Evolutionary conservation across 1,140 invertebrate species (phyloP), one percentile per base, ranked within the genome.

Genomic region (Bombus ignitus): DNA sequence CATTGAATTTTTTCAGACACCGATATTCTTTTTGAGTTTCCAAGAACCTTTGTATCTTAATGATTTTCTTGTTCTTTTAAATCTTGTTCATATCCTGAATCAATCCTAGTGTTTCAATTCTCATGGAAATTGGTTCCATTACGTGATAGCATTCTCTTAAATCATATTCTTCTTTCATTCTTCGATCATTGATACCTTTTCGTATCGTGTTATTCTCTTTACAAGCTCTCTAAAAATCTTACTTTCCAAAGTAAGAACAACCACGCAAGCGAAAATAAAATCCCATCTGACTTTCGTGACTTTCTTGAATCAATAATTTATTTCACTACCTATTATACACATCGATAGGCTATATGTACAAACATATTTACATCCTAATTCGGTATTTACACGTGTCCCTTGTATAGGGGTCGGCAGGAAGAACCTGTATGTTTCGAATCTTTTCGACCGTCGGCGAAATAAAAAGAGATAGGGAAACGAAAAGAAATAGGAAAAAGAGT

Each of bases 291-390:
- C 0, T 42, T 85, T 35, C 35, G 72, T 85, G 73, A 22, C 47
- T 22, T 53, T 85, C 76, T 81, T 76, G 78, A 86, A 83, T 83
- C 92, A 94, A 94, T 94, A 94, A 94, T 93, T 94, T 94, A 94
- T 90, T 91, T 94, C 87, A 83, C 91, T 84, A 59, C 37, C 83
- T 89, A 89, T 92, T 93, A 91, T 93, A 92, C 93, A 94, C 92
- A 94, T 92, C 92, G 75, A 92, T 91, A 89, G 89, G 90, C 91
- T 86, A 87, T 94, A 94, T 94, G 93, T 94, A 94, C 93, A 93
- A 84, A 86, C 32, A 85, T 94, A 94, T 94, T 92, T 94, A 94
- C 92, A 94, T n/a, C 74, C 77, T 86, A 81, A 81, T 91, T 87
- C 62, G 39, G 72, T 93, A 93, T 94, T 88, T 93, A 93, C 92